Conservation (phyloP, 2,888 invertebrate genomes). For the Yponomeuta plumbellus region DNA sequence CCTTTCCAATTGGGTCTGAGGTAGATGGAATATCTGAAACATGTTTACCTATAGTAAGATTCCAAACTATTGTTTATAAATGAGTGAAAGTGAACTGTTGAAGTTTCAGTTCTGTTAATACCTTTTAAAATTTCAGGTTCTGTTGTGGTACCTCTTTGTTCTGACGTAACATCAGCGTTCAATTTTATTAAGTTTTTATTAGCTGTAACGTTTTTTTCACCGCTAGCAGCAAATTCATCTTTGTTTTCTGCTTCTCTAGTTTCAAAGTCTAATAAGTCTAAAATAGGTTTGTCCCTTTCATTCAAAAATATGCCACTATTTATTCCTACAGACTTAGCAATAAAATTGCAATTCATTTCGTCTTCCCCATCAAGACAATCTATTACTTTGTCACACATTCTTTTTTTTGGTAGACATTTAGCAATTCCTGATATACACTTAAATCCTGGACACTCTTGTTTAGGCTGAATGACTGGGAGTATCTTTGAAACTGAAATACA, state of each 20-base stretch:
- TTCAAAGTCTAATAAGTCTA: background rate
- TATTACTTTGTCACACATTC: constrained; percentile 83
- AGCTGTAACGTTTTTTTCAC: background rate
- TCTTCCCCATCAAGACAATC: constrained; percentile 90
- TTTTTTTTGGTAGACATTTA: constrained; percentile 80
- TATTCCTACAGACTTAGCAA: constrained; percentile 14
- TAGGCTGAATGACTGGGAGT: constrained; percentile 69
- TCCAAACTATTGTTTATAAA: too few species aligned
- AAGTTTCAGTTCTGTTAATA: background rate
- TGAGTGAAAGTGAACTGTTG: background rate
- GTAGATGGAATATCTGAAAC: background rate
- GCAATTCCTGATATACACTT: constrained; percentile 80
- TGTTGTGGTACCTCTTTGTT: background rate
- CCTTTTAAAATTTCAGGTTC: background rate
- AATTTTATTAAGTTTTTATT: background rate
- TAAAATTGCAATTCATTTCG: constrained; percentile 80
- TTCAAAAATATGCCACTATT: constrained; percentile 15
- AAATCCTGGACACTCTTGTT: constrained; percentile 83
- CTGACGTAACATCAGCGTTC: constrained; percentile 1
- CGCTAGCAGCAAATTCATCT: background rate
- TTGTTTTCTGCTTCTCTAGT: background rate
- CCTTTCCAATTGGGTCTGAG: background rate
- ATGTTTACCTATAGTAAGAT: background rate
- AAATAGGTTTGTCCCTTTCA: background rate
- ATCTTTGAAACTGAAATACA: constrained; percentile 59